Evolutionary conservation across 2,113 vertebrate genomes (phyloP), one percentile per base, ranked within the genome.

Genomic region (Eurystomus gularis): DNA sequence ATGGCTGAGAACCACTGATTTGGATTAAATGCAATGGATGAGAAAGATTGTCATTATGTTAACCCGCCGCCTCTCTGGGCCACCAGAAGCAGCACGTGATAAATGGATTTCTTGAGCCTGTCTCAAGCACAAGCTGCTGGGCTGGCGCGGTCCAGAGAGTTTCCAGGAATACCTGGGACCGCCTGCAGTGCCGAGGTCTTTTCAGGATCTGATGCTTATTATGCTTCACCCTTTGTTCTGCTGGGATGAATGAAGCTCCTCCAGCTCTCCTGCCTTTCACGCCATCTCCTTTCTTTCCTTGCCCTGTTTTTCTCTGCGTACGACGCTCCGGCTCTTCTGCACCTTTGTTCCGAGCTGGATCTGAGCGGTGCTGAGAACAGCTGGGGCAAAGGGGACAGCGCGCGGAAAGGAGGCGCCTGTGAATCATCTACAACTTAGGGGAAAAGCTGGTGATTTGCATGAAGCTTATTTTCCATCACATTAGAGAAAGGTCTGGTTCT

Each of bases 171-270:
- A 4, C 8, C 33, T 21, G 76, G 65, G 23, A 18, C 10, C 14
- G 0, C 46, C 54, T 6, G 4, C 3, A 1, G 60, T 1, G 2
- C 64, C 0, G 0, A 21, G 71, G 8, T 21, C 29, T 65, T 49
- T 39, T 65, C 9, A 8, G 83, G 68, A 48, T 5, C 44, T 2
- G 13, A 0, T 4, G 40, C 49, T 54, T 13, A 4, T n/a, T 57
- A 3, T 23, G 51, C 40, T 3, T 23, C 68, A 4, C 15, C 26
- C 28, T 62, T 33, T 23, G 31, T 11, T 86, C 64, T 54, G 17
- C 18, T 2, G 5, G 7, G 2, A 9, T 4, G 46, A 33, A 15
- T 1, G 62, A 10, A 82, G 37, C 66, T 82, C 29, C 76, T 84
- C 54, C 77, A 61, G 72, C 64, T 49, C 52, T 54, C n/a, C 21